These are phyloP conservation scores for Torymus tubicola DNA, from an alignment of 2,888 invertebrate species.

Conservation along the genomic window DNA sequence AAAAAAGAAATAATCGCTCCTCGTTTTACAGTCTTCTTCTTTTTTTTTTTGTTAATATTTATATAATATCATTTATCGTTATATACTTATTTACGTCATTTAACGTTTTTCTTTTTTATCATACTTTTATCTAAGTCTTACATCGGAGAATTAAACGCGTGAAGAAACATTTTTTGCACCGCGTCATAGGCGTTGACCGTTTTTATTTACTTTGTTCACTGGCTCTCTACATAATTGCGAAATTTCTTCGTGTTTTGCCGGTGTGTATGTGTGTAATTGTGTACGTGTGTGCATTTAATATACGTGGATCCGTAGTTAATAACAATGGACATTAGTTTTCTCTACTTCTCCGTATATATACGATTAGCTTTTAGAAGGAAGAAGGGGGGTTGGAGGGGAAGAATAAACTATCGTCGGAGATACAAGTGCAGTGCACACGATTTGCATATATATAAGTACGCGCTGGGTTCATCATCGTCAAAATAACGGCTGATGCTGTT, in stretches of 20 bases:
- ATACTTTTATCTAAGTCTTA: constrained; percentile 24
- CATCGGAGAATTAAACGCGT: constrained; percentile 8
- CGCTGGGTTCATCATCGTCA: too few species aligned
- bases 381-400: too few species aligned
- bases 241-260: constrained; percentile 64
- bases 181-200: constrained; percentile 56
- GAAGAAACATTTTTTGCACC: constrained; percentile 42
- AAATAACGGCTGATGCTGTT: too few species aligned
- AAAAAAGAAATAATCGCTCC: constrained; percentile 46
- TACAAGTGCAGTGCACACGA: neutral
- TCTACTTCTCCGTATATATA: constrained; percentile 23
- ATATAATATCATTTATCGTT: neutral
- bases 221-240: neutral
- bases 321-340: constrained; percentile 22
- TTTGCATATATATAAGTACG: constrained; percentile 7
- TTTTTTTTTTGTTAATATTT: constrained; percentile 12
- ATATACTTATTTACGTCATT: neutral
- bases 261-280: constrained; percentile 54
- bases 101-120: constrained; percentile 5
- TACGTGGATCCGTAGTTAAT: neutral
- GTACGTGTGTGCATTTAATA: neutral
- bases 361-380: too few species aligned
- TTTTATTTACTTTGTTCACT: constrained; percentile 37
- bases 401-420: too few species aligned
- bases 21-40: constrained; percentile 36